Evolutionary conservation across 2,888 invertebrate species (phyloP).

Genomic region (Cephonodes hylas): DNA sequence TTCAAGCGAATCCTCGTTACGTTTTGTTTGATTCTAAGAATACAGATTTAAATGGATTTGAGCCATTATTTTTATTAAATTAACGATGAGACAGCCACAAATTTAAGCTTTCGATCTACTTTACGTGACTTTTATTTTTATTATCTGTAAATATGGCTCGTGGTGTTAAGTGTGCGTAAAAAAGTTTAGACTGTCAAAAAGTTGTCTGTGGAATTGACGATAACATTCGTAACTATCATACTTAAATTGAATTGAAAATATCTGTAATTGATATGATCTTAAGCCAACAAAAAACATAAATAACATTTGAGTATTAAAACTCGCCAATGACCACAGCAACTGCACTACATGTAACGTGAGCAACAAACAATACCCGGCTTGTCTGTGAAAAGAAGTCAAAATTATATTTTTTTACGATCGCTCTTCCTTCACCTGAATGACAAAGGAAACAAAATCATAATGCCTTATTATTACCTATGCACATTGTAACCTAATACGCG

Average conservation of each 20-base stretch:
- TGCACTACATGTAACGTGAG: background rate
- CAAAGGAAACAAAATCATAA: conserved; percentile 3
- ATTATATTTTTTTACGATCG: background rate
- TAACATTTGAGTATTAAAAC: background rate
- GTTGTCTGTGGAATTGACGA: background rate
- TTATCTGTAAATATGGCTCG: no score
- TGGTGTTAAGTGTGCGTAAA: no score
- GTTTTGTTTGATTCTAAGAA: no score
- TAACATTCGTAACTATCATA: background rate
- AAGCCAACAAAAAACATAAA: background rate
- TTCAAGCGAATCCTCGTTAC: no score
- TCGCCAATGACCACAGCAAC: background rate
- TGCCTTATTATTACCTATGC: conserved; percentile 8
- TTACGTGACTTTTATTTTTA: no score
- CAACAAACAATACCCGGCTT: background rate
- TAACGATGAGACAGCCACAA: no score
- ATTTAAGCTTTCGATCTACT: no score
- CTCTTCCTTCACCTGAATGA: background rate
- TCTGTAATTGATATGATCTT: no score
- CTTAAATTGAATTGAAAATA: no score
- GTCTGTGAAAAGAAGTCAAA: background rate
- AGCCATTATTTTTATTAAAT: no score
- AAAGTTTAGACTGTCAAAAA: no score
- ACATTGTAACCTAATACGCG: conserved; percentile 7
- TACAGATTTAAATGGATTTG: no score